phyloP scores from a whole-genome alignment of 37 sponge, comb jelly and placozoan species.

The Aphrocallistes beatrix region DNA sequence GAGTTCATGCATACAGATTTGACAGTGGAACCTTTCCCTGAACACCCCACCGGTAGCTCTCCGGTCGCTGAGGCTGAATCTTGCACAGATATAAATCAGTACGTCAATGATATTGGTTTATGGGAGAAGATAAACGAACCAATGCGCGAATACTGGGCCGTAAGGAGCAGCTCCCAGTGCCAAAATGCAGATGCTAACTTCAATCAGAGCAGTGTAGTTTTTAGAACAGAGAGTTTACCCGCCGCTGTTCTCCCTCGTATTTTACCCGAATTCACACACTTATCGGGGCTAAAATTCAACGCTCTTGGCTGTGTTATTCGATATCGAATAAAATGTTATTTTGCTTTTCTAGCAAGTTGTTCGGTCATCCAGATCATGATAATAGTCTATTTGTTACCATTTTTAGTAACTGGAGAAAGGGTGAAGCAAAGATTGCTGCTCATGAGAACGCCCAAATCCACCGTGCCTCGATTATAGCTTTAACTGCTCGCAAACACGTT shows the following conservation, averaged over 20 bases:
- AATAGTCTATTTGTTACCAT: background rate
- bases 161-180: constrained; percentile 9
- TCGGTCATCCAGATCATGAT: constrained; percentile 11
- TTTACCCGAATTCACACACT: background rate
- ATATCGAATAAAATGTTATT: background rate
- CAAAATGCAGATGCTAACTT: constrained; percentile 14
- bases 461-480: background rate
- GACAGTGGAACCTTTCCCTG: background rate
- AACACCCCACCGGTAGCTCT: background rate
- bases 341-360: constrained; percentile 8
- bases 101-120: constrained; percentile 9
- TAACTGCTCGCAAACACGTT: background rate
- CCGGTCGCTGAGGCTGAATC: constrained; percentile 9
- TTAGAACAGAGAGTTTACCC: background rate
- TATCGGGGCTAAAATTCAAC: constrained; percentile 3
- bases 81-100: background rate
- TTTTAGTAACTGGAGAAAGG: constrained; percentile 12
- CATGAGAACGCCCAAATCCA: constrained; percentile 8
- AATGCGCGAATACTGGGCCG: constrained; percentile 17
- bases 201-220: constrained; percentile 4
- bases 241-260: constrained; percentile 15
- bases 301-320: constrained; percentile 8
- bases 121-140: constrained; percentile 3
- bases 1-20: constrained; percentile 11
- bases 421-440: constrained; percentile 11